Percentiles rank a stretch among this genome's conserved stretches.
Evolutionary conservation across 2,113 vertebrate genomes (phyloP).

Genomic region (Myiozetetes cayanensis): DNA sequence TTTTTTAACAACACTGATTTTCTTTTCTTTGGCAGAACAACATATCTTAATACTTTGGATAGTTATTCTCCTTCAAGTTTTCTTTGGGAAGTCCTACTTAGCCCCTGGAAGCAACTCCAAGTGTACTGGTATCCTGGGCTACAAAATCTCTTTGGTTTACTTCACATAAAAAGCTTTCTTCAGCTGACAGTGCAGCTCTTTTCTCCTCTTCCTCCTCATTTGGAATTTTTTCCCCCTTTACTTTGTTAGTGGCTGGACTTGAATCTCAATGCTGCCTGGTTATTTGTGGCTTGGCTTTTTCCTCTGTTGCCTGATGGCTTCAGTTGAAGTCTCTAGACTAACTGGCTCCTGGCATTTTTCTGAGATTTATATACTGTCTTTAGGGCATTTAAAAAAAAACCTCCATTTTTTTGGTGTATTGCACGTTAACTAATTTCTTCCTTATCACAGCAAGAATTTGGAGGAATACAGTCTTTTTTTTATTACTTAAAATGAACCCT

Average conservation of each 20-base stretch:
- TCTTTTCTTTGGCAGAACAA: background rate
- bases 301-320: constrained; percentile 2
- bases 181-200: constrained; percentile 44
- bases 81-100: constrained; percentile 12
- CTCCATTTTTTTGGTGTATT: background rate
- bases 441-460: background rate
- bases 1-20: background rate
- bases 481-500: background rate
- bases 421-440: background rate
- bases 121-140: constrained; percentile 21
- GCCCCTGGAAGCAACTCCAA: constrained; percentile 9
- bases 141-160: constrained; percentile 38
- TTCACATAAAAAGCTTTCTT: constrained; percentile 57
- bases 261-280: constrained; percentile 48
- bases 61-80: background rate
- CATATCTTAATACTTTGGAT: background rate
- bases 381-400: background rate
- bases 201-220: constrained; percentile 53
- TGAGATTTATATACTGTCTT: constrained; percentile 34
- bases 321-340: constrained; percentile 50
- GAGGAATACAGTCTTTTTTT: background rate
- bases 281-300: constrained; percentile 59
- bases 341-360: constrained; percentile 56
- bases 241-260: constrained; percentile 35
- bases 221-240: constrained; percentile 16